Conservation (phyloP, 2,797 vertebrate genomes). For the Luscinia megarhynchos region DNA sequence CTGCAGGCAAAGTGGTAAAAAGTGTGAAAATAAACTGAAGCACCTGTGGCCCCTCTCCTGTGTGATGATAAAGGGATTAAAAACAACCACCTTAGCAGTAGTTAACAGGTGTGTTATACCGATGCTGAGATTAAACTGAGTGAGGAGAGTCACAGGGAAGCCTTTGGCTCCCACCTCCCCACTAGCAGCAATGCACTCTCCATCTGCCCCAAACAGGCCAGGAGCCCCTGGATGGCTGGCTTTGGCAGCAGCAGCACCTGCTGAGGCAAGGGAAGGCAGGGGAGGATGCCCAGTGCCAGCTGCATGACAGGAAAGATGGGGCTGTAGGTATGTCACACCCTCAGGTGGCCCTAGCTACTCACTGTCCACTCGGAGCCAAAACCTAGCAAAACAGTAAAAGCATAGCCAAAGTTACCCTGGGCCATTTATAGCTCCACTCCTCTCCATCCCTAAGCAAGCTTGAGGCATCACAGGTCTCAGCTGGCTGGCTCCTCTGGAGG, state of each 20-base stretch:
- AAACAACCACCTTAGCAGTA: background rate
- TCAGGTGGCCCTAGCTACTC: background rate
- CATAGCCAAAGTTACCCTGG: accelerated
- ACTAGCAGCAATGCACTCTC: background rate
- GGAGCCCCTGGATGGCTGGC: background rate
- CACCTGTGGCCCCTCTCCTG: background rate
- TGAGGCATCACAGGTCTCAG: background rate
- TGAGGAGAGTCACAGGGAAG: background rate
- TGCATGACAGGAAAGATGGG: background rate
- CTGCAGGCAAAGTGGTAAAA: background rate
- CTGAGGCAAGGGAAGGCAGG: background rate
- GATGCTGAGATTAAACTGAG: background rate
- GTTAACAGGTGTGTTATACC: background rate
- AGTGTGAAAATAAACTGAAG: background rate
- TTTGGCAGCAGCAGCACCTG: background rate
- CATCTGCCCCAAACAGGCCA: no score
- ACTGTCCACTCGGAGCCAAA: background rate
- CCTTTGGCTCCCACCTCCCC: background rate
- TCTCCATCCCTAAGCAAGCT: background rate
- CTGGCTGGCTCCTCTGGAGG: background rate
- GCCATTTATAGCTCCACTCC: background rate
- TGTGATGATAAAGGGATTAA: background rate
- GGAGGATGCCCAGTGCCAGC: background rate
- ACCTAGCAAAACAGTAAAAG: background rate
- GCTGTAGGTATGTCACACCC: accelerated